phyloP scores from a whole-genome alignment of 2,888 invertebrate species.

The Antheraea yamamai region DNA sequence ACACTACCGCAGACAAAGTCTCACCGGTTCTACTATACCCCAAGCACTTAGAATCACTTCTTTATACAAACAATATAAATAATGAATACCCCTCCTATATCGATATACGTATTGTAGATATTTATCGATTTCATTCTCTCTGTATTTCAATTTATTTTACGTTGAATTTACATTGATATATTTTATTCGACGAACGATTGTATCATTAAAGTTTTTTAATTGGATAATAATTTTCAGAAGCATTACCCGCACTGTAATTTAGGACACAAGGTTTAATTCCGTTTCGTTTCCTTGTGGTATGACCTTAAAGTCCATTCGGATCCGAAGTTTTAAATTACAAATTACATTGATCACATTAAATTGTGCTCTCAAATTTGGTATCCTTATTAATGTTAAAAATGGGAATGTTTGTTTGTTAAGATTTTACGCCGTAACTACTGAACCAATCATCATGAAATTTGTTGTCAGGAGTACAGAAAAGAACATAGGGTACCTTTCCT shows the following conservation, averaged over 20 bases:
- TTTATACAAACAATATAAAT: too few species aligned
- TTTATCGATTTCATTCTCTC: background rate
- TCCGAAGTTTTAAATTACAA: background rate
- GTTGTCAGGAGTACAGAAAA: too few species aligned
- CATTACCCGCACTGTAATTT: background rate
- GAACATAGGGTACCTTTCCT: too few species aligned
- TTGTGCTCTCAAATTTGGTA: background rate
- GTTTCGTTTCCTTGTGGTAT: background rate
- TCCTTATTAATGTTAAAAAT: too few species aligned
- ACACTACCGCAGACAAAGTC: too few species aligned
- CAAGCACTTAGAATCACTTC: too few species aligned
- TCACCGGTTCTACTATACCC: too few species aligned
- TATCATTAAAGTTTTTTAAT: background rate
- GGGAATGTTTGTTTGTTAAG: too few species aligned
- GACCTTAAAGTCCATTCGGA: background rate
- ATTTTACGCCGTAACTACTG: too few species aligned
- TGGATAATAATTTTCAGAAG: constrained; percentile 1
- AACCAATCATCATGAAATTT: too few species aligned
- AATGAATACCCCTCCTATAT: too few species aligned
- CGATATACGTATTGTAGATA: background rate
- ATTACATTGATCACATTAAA: background rate
- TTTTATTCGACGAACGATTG: background rate
- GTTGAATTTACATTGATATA: background rate
- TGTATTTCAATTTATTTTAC: background rate
- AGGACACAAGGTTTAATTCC: background rate